Conservation (phyloP, 2,113 vertebrate species). For the Gracilinanus agilis region DNA sequence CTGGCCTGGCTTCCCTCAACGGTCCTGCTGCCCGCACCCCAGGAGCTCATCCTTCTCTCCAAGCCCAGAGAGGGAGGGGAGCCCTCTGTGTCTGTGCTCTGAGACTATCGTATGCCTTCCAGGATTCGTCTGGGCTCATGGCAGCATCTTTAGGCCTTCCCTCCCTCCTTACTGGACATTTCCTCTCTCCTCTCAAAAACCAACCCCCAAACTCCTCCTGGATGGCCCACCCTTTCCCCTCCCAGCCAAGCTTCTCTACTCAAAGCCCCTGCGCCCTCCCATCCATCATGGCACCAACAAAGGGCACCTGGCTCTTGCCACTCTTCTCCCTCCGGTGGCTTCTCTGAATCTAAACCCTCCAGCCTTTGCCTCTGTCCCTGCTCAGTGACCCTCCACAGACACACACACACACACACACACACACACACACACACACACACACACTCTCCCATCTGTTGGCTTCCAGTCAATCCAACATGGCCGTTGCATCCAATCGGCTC, state of each 20-base stretch:
- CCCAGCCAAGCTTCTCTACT: neutral
- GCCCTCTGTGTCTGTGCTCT: constrained; percentile 23
- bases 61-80: neutral
- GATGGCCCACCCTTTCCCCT: neutral
- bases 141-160: neutral
- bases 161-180: neutral
- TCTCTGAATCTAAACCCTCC: too few species aligned
- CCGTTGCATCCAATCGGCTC: too few species aligned
- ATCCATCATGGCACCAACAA: neutral
- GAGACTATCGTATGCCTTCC: constrained; percentile 25
- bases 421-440: too few species aligned
- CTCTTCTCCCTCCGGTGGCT: too few species aligned
- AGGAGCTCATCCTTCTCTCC: constrained; percentile 28
- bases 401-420: too few species aligned
- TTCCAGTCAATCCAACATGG: too few species aligned
- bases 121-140: neutral
- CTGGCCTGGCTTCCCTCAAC: neutral
- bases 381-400: too few species aligned
- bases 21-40: neutral
- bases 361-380: too few species aligned
- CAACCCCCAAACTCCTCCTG: too few species aligned
- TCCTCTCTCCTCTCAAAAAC: neutral
- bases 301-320: too few species aligned
- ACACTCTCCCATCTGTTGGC: too few species aligned
- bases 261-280: neutral